phyloP scores from a whole-genome alignment of 2,113 vertebrate species.

The Salvator merianae region DNA sequence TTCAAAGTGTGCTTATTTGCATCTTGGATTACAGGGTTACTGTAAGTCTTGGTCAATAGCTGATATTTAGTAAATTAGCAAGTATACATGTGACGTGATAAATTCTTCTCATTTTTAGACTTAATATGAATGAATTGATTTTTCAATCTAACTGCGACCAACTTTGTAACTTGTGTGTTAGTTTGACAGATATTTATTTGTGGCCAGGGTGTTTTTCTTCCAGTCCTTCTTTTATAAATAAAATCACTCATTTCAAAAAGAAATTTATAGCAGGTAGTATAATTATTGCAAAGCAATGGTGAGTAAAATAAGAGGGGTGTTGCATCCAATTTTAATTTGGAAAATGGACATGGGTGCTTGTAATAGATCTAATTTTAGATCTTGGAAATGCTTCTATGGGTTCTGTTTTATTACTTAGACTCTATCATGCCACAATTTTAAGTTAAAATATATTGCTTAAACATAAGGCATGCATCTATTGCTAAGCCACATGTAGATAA shows the following conservation, averaged over 20 bases:
- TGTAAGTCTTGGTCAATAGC: neutral
- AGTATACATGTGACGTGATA: neutral
- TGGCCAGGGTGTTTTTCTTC: neutral
- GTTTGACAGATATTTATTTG: neutral
- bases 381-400: neutral
- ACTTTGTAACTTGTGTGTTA: neutral
- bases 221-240: accelerated
- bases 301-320: neutral
- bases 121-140: neutral
- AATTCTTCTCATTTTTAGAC: neutral
- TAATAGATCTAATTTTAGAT: slow-evolving; percentile 14
- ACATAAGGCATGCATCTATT: accelerated
- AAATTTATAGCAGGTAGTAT: neutral
- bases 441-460: neutral
- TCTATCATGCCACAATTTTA: neutral
- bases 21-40: neutral
- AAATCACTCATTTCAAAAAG: neutral
- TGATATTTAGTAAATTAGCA: neutral
- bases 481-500: neutral
- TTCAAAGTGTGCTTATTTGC: neutral
- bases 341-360: neutral
- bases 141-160: neutral
- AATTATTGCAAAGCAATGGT: neutral
- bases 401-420: neutral
- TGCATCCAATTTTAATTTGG: neutral